Evolutionary conservation across 2,113 vertebrate genomes (phyloP).

Genomic region (Rhinopomastus cyanomelas): DNA sequence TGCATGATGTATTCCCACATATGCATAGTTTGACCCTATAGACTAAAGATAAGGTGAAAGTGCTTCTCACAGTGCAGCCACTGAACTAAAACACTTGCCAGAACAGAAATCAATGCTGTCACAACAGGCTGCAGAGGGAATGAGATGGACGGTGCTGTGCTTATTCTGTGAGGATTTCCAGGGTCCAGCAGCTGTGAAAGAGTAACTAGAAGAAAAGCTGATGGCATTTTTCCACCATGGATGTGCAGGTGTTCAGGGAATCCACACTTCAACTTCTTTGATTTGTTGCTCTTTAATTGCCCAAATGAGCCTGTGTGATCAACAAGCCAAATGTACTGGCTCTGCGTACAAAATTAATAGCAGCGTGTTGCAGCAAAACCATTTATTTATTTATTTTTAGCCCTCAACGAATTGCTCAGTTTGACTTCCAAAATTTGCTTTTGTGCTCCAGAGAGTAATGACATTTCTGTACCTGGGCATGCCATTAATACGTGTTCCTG

Average conservation of each 20-base stretch:
- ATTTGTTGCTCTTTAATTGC: background rate
- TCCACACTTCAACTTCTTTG: background rate
- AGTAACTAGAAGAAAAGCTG: background rate
- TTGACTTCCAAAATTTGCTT: background rate
- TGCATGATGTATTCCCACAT: background rate
- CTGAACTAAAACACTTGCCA: conserved; percentile 8
- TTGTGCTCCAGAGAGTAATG: background rate
- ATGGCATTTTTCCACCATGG: background rate
- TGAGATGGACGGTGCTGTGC: background rate
- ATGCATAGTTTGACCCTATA: background rate
- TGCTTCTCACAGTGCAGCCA: background rate
- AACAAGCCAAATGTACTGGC: background rate
- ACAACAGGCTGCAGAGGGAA: background rate
- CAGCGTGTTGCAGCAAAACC: background rate
- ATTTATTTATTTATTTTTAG: background rate
- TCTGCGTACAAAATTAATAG: background rate
- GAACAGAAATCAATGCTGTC: background rate
- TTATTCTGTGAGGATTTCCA: background rate
- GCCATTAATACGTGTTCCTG: background rate
- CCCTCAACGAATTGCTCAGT: background rate
- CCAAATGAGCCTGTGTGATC: background rate
- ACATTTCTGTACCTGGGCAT: background rate
- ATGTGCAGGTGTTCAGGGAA: background rate
- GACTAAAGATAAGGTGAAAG: conserved; percentile 19
- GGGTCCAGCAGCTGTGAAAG: background rate